These are phyloP conservation scores for Thymelicus lineola DNA, from an alignment of 2,888 invertebrate species.

Conservation along the genomic window DNA sequence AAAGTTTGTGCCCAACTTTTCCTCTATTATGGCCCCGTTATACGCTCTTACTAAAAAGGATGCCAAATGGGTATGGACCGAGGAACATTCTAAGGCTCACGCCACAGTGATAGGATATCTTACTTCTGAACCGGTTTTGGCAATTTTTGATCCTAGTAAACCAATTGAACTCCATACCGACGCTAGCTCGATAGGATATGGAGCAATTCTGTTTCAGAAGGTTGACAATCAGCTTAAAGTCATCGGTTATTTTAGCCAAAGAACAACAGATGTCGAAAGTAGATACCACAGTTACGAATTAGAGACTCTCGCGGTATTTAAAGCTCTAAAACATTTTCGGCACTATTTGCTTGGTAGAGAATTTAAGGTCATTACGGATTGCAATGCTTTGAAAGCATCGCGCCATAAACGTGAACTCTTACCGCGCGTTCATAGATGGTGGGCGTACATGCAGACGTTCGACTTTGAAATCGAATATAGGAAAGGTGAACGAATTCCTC, in stretches of 20 bases:
- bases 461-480: too few species aligned
- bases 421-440: too few species aligned
- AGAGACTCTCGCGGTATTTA: conserved; percentile 42
- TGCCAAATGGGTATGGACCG: neutral
- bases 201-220: too few species aligned
- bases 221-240: too few species aligned
- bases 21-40: conserved; percentile 23
- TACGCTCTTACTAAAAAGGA: conserved; percentile 10
- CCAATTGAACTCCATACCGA: too few species aligned
- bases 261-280: conserved; percentile 37
- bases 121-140: too few species aligned
- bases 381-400: conserved; percentile 46
- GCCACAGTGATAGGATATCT: neutral
- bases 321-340: conserved; percentile 47
- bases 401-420: too few species aligned
- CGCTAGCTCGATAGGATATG: too few species aligned
- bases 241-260: conserved; percentile 36
- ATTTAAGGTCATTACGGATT: conserved; percentile 44
- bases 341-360: conserved; percentile 45
- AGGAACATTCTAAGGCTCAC: neutral
- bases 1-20: conserved; percentile 32
- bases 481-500: too few species aligned
- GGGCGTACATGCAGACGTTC: too few species aligned
- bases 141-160: too few species aligned
- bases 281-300: conserved; percentile 43